Evolutionary conservation across 2,113 vertebrate genomes (phyloP).

Genomic region (Menura novaehollandiae): DNA sequence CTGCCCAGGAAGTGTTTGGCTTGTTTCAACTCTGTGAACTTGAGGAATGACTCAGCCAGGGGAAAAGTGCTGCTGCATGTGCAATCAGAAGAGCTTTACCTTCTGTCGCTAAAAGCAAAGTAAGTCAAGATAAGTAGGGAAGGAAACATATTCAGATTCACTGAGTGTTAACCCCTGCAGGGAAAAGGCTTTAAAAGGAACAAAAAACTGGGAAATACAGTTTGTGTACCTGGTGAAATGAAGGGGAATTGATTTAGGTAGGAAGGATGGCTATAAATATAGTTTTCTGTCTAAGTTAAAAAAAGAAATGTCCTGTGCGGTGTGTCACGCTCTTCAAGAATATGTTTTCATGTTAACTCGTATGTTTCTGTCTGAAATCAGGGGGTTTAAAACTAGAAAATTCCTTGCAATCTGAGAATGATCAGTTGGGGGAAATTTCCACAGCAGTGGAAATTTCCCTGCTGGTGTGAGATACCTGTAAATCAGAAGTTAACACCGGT

Average conservation of each 20-base stretch:
- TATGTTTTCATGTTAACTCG: not conserved
- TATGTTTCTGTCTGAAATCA: not conserved
- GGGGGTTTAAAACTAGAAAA: not conserved
- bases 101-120: not conserved
- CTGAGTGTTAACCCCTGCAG: not conserved
- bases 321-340: accelerated
- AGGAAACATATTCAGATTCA: not conserved
- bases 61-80: not conserved
- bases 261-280: not conserved
- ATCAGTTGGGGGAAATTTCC: not conserved
- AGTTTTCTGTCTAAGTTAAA: not conserved
- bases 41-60: constrained; percentile 2
- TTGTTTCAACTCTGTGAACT: not conserved
- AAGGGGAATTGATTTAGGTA: not conserved
- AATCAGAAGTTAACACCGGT: not conserved
- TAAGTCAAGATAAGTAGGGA: not conserved
- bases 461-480: not conserved
- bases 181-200: not conserved
- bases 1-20: not conserved
- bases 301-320: not conserved
- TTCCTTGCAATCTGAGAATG: not conserved
- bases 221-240: not conserved
- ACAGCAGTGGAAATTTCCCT: not conserved
- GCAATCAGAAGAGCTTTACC: not conserved
- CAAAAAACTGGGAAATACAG: not conserved